Percentiles rank a stretch among this genome's conserved stretches.
These are phyloP conservation scores for Ornithoptera alexandrae DNA, from an alignment of 2,888 invertebrate species.

Conservation along the genomic window DNA sequence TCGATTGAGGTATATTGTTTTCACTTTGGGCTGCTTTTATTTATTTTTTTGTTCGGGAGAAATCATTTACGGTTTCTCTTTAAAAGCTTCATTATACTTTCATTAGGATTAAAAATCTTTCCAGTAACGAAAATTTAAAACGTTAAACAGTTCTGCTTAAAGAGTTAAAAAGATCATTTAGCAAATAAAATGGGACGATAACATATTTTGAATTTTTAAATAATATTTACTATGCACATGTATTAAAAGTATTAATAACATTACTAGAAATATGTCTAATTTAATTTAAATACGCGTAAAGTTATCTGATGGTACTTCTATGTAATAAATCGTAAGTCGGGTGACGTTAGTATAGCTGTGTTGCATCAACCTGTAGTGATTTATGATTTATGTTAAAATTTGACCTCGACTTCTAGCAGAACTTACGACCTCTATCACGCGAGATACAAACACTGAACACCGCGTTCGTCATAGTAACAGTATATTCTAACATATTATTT, in stretches of 20 bases:
- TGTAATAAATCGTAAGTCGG: not conserved
- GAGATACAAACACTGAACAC: not conserved
- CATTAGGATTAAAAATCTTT: not conserved
- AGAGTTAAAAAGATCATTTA: not conserved
- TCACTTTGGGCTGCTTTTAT: slow-evolving; percentile 9
- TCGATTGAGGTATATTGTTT: slow-evolving; percentile 17
- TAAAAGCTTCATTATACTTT: slow-evolving; percentile 2
- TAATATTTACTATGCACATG: not conserved
- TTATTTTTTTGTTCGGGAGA: not conserved
- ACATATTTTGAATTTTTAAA: not conserved
- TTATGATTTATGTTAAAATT: not conserved
- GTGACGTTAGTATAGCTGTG: not conserved
- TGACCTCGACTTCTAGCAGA: not conserved
- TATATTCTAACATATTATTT: slow-evolving; percentile 4
- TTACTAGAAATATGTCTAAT: not conserved
- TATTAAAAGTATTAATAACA: not conserved
- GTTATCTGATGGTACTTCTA: not conserved
- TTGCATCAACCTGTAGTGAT: not conserved
- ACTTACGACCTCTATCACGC: not conserved
- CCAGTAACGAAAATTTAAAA: not conserved
- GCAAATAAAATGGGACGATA: not conserved
- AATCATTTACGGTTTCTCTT: not conserved
- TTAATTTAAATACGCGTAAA: not conserved
- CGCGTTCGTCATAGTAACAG: slow-evolving; percentile 3
- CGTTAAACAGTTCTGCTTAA: not conserved